A percentile compares a stretch with the other conserved stretches of the same genome.
Evolutionary conservation across 2,113 vertebrate species (phyloP).

Genomic region (Donacobius atricapilla): DNA sequence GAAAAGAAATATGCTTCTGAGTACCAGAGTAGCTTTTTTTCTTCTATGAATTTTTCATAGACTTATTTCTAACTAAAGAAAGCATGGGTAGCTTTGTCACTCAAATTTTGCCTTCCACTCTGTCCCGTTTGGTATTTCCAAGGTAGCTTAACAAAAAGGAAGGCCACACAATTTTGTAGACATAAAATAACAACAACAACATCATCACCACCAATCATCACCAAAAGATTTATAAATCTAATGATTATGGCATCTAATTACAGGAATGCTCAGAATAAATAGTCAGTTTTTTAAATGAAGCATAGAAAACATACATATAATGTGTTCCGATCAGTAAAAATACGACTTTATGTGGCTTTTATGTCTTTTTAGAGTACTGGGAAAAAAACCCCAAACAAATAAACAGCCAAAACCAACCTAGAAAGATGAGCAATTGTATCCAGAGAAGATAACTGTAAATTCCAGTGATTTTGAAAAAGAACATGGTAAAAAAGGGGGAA

Average conservation of each 20-base stretch:
- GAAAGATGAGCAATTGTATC: not conserved
- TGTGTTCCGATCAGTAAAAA: not conserved
- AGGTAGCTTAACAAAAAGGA: not conserved
- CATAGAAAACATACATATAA: not conserved
- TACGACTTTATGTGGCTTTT: not conserved
- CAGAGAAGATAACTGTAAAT: not conserved
- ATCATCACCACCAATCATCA: not conserved
- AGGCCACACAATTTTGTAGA: not conserved
- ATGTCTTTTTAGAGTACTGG: not conserved
- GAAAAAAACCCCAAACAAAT: not conserved
- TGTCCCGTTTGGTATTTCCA: not conserved
- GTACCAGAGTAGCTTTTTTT: not conserved
- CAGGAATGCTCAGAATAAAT: not conserved
- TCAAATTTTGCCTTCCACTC: not conserved
- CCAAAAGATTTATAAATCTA: not conserved
- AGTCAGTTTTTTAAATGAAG: not conserved
- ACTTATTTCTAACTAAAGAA: not conserved
- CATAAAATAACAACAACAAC: not conserved
- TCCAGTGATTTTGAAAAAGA: not conserved
- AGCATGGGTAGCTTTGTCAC: not conserved
- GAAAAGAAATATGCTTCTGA: not conserved
- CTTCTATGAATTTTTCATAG: not conserved
- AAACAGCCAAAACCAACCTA: no score
- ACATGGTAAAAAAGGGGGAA: not conserved
- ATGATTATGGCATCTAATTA: not conserved